Base-by-base conservation (phyloP, 2,113 vertebrate species). In the Rhinogobius similis region DNA sequence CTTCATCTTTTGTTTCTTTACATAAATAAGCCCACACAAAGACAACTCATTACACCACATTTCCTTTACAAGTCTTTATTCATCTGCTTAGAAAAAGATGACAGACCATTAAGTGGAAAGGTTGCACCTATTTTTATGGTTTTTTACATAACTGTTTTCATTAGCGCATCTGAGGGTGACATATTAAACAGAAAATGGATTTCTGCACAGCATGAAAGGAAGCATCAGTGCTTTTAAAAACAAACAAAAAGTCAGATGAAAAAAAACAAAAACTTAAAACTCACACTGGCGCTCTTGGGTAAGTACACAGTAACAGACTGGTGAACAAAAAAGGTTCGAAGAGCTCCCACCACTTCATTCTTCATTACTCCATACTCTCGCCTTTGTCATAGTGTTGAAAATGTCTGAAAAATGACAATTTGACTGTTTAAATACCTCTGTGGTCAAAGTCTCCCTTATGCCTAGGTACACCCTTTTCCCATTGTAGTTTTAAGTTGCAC, bases 11-110 rank as follows among this genome's bases (percentile, higher is more conserved):
- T 78, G 73, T 78, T 77, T 81, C 43, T 21, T 59, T 3, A 76
- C 82, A 78, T 81, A 84, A 89, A 87, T 78, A 82, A 77, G 53
- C 38, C 56, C 50, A 20, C 62, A 62, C 48, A 73, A 27, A 70
- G 9, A 84, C 10, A 80, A 66, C 64, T 43, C 73, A 38, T 23
- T 4, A 65, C 81, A 63, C 67, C 11, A 36, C 41, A 56, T 85
- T 84, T 64, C 36, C 85, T 86, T 86, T 59, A 84, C 62, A 83
- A 88, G 83, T 83, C 85, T 88, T 88, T 90, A 90, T 92, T 92
- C 77, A 86, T 90, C 86, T 72, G 75, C 66, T 84, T 91, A 90
- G 88, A 90, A 92, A 87, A 86, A 89, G 86, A 88, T 59, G 46
- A 88, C 84, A 84, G 84, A 85, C 77, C 70, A 80, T 80, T 86